Evolutionary conservation across 1,140 invertebrate genomes (phyloP).

Genomic region (Mamestra configurata): DNA sequence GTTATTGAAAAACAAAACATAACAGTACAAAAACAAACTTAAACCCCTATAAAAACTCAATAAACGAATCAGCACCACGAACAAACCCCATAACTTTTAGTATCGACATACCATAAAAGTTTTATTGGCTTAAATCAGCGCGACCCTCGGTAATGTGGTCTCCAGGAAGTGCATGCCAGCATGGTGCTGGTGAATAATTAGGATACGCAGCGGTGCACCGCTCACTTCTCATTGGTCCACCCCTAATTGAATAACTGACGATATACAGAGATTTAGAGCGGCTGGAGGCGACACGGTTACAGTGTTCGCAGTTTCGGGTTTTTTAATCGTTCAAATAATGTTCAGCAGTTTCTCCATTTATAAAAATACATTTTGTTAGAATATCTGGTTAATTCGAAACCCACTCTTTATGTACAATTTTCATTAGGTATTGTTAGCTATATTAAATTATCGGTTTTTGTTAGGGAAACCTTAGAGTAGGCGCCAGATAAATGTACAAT

Average conservation of each 20-base stretch:
- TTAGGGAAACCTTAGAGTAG: too few relatives aligned
- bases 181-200: slow-evolving; percentile 21
- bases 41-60: slow-evolving; percentile 16
- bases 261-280: neutral
- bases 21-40: slow-evolving; percentile 17
- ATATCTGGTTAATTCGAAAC: too few relatives aligned
- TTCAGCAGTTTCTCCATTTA: too few relatives aligned
- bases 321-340: too few relatives aligned
- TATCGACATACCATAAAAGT: slow-evolving; percentile 48
- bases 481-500: too few relatives aligned
- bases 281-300: slow-evolving; percentile 1
- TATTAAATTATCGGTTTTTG: too few relatives aligned
- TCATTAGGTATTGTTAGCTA: too few relatives aligned
- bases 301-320: neutral
- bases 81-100: slow-evolving; percentile 44
- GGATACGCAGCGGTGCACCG: slow-evolving; percentile 22
- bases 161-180: slow-evolving; percentile 42
- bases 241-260: slow-evolving; percentile 37
- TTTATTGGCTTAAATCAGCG: slow-evolving; percentile 40
- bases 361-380: too few relatives aligned
- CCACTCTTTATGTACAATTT: too few relatives aligned
- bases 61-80: slow-evolving; percentile 34
- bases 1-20: too few relatives aligned
- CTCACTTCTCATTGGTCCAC: slow-evolving; percentile 27
- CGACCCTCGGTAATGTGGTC: slow-evolving; percentile 23